These are phyloP conservation scores for Scotopteryx bipunctaria DNA, from an alignment of 2,888 invertebrate species.

Conservation along the genomic window DNA sequence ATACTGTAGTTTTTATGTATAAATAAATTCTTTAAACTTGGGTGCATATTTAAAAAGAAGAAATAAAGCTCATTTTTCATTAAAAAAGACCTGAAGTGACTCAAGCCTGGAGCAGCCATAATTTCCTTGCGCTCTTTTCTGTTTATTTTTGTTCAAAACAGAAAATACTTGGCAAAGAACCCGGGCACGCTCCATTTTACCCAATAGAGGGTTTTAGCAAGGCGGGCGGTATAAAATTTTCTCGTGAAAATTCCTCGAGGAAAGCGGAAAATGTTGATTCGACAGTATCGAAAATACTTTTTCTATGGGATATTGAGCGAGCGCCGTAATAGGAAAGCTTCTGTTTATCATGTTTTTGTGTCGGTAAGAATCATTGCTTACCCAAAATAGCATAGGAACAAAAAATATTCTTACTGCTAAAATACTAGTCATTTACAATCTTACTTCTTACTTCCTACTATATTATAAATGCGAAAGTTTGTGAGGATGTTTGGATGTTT, in stretches of 20 bases:
- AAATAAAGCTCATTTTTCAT: slow-evolving; percentile 3
- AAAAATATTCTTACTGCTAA: too few species aligned
- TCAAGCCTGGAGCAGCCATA: slow-evolving; percentile 1
- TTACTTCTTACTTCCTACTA: too few species aligned
- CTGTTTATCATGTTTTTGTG: slow-evolving; percentile 26
- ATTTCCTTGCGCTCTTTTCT: slow-evolving; percentile 37
- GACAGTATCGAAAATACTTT: slow-evolving; percentile 37
- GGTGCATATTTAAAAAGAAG: not conserved
- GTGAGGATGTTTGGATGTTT: too few species aligned
- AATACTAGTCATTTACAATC: too few species aligned
- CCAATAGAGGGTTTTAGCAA: slow-evolving; percentile 39
- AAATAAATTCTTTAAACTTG: too few species aligned
- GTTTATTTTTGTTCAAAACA: slow-evolving; percentile 56
- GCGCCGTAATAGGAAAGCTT: slow-evolving; percentile 19
- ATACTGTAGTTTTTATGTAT: too few species aligned
- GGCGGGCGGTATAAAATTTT: slow-evolving; percentile 39
- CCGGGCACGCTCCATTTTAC: slow-evolving; percentile 38
- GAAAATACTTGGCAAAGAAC: slow-evolving; percentile 56
- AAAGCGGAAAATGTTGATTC: slow-evolving; percentile 39
- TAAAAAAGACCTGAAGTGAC: not conserved
- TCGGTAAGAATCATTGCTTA: not conserved
- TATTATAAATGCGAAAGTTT: too few species aligned
- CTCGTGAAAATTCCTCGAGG: slow-evolving; percentile 38
- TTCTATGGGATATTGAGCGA: slow-evolving; percentile 31
- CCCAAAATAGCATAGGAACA: too few species aligned